Evolutionary conservation across 2,113 vertebrate species (phyloP).

Genomic region (Fregata magnificens): DNA sequence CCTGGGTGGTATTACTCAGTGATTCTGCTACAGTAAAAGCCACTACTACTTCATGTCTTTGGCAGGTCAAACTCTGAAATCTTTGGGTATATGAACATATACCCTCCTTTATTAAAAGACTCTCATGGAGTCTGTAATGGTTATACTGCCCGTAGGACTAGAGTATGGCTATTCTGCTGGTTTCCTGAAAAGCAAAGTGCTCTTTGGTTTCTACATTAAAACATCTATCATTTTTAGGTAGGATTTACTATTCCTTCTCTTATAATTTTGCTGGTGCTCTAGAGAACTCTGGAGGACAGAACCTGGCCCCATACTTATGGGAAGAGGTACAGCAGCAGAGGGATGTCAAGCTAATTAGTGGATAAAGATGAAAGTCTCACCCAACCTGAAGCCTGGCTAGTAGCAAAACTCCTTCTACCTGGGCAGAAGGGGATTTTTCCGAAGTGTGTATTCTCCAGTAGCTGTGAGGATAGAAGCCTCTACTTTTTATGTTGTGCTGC

Average conservation of each 20-base stretch:
- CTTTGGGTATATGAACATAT: constrained; percentile 4
- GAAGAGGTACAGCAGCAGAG: background rate
- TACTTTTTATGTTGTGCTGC: background rate
- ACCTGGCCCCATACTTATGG: background rate
- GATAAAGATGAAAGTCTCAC: background rate
- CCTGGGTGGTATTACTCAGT: background rate
- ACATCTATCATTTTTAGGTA: background rate
- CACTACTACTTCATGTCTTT: constrained; percentile 28
- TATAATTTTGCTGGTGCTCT: background rate
- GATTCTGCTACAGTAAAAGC: constrained; percentile 7
- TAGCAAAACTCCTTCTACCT: background rate
- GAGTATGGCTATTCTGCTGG: background rate
- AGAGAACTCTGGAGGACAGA: background rate
- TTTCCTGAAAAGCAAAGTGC: background rate
- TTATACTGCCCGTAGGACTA: constrained; percentile 6
- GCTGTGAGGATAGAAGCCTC: background rate
- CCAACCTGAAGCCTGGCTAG: background rate
- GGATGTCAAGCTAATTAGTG: background rate
- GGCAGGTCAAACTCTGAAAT: constrained; percentile 19
- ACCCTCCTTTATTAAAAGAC: constrained; percentile 8
- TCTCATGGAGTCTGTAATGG: background rate
- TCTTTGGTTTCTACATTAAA: constrained; percentile 16
- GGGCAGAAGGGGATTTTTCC: background rate
- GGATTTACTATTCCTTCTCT: background rate
- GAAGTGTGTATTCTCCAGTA: background rate